phyloP scores from a whole-genome alignment of 2,113 vertebrate genomes.

The Siniperca chuatsi region DNA sequence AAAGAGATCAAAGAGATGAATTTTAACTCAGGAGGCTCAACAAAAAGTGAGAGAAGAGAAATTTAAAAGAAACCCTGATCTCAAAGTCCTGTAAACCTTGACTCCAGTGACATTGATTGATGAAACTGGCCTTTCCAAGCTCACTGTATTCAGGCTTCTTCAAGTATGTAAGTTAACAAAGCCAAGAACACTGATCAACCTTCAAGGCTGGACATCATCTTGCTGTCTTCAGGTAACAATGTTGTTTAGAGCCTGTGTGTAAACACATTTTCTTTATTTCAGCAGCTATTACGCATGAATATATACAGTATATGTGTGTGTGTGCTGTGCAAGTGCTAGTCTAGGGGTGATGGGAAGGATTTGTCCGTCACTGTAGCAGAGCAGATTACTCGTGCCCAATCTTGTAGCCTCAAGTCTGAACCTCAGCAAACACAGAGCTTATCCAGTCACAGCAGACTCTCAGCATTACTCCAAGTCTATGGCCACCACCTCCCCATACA shows the following conservation, averaged over 20 bases:
- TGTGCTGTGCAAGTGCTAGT: conserved; percentile 19
- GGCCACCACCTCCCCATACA: not conserved
- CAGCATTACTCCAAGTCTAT: conserved; percentile 37
- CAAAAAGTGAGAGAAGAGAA: conserved; percentile 26
- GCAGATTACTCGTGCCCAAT: conserved; percentile 54
- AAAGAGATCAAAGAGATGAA: conserved; percentile 52
- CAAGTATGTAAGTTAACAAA: not conserved
- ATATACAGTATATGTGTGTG: not conserved
- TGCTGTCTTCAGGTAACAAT: not conserved
- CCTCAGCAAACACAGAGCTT: conserved; percentile 66
- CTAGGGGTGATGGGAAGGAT: conserved; percentile 21
- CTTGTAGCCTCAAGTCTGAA: conserved; percentile 59
- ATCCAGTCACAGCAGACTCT: conserved; percentile 59
- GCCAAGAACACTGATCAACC: not conserved
- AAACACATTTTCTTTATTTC: not conserved
- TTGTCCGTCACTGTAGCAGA: conserved; percentile 50
- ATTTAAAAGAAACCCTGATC: conserved; percentile 35
- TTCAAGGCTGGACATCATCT: not conserved
- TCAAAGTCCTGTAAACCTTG: conserved; percentile 23
- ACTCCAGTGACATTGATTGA: conserved; percentile 30
- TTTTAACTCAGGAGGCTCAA: conserved; percentile 32
- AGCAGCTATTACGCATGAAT: not conserved
- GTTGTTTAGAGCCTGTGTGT: not conserved
- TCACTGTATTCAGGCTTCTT: not conserved
- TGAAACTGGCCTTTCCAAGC: conserved; percentile 24